Base-by-base conservation (phyloP, 2,888 invertebrate species). In the Drosophila robusta region DNA sequence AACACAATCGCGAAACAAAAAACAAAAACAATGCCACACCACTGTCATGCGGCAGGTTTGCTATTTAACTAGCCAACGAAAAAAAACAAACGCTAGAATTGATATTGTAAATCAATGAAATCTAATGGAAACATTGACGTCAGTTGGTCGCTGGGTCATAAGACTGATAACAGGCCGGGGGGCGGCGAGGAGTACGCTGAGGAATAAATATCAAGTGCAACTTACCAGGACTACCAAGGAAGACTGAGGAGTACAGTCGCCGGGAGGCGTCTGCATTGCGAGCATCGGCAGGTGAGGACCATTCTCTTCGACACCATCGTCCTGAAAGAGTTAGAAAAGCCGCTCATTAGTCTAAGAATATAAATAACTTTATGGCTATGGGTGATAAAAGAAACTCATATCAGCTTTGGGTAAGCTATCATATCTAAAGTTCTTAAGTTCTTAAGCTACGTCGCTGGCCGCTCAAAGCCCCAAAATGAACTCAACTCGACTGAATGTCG, bases 271-370 rank as follows among this genome's bases (percentile, higher is more conserved):
- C 95, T 81, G 95, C 94, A 92, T 95, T 95, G 93, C 95, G 93
- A 89, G 96, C 96, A 93, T 97, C 97, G 87, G 96, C 96, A 89
- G 96, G 96, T 89, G 96, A 96, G 87, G 96, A 96, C 97, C 97
- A 97, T 93, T 97, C 97, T 93, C 97, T 95, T 93, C 97, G 95
- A 94, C 97, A 97, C 97, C 97, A 97, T 95, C 97, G 97, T 93
- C 97, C 97, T 97, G 94, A 11, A 95, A 95, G 5, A 45, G 52
- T 46, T n/a, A 73, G 79, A 88, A 36, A 87, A 87, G 78, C 78
- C 78, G 77, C 50, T 66, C 62, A 69, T 88, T 76, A 89, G 60
- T 38, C 47, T 38, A 5, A 18, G 18, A 34, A 56, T 12, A 11
- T 14, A 22, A 22, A 22, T 22, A 3, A 22, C 22, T 22, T 22